Evolutionary conservation across 92 coral and sea anemone genomes (phyloP).

Genomic region (Muricea muricata): DNA sequence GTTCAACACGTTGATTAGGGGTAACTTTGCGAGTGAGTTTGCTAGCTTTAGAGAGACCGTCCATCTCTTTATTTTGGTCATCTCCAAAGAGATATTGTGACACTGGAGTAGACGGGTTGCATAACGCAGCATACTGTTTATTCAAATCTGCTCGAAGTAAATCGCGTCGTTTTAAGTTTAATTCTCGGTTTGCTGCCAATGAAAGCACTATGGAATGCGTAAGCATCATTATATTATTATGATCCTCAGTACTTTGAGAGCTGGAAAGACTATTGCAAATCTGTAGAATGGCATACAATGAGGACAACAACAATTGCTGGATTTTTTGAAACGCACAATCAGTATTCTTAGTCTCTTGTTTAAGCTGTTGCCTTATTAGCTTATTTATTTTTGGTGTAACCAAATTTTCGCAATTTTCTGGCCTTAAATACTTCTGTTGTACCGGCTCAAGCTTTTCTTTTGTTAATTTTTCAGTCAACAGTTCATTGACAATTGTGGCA

Average conservation of each 20-base stretch:
- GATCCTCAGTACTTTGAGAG: neutral
- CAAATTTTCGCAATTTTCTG: constrained; percentile 52
- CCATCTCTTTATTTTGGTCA: constrained; percentile 57
- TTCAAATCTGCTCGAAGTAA: constrained; percentile 57
- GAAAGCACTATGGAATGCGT: constrained; percentile 54
- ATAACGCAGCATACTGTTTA: constrained; percentile 57
- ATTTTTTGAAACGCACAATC: constrained; percentile 56
- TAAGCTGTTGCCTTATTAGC: constrained; percentile 51
- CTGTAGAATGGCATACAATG: constrained; percentile 51
- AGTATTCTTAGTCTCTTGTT: constrained; percentile 34
- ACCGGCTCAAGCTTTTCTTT: constrained; percentile 10
- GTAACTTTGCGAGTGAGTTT: constrained; percentile 19
- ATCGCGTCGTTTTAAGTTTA: constrained; percentile 54
- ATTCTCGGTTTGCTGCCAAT: constrained; percentile 58
- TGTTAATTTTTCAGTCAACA: too few species aligned
- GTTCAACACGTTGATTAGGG: constrained; percentile 15
- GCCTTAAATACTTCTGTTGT: constrained; percentile 37
- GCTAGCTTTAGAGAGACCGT: constrained; percentile 39
- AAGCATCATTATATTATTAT: neutral
- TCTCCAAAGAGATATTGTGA: constrained; percentile 62
- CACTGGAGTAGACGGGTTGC: constrained; percentile 52
- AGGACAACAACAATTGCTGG: constrained; percentile 42
- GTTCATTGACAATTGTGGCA: neutral
- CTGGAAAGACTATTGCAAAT: constrained; percentile 36
- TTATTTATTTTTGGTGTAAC: constrained; percentile 56